Percentiles rank a stretch among this genome's conserved stretches.
Evolutionary conservation across 2,888 invertebrate genomes (phyloP).

Genomic region (Penaeus monodon): DNA sequence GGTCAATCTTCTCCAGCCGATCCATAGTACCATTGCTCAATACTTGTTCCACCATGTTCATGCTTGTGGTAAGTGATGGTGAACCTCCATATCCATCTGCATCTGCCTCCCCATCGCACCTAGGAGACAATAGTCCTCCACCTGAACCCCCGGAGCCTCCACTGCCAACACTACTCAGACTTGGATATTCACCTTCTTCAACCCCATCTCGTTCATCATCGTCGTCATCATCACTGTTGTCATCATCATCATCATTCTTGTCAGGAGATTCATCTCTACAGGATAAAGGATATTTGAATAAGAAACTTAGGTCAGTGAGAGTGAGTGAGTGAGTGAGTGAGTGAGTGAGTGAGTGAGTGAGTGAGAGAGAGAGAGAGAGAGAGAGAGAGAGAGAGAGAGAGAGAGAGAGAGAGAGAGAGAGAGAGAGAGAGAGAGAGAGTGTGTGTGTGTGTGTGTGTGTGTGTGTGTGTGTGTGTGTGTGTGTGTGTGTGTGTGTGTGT

Average conservation of each 20-base stretch:
- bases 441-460: too few relatives aligned
- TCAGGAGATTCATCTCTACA: constrained; percentile 70
- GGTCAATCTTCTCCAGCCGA: constrained; percentile 86
- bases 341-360: too few relatives aligned
- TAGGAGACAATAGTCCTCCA: constrained; percentile 51
- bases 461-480: too few relatives aligned
- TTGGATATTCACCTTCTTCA: constrained; percentile 66
- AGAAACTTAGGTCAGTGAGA: not conserved
- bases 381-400: too few relatives aligned
- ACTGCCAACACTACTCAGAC: constrained; percentile 67
- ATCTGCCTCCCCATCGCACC: constrained; percentile 42
- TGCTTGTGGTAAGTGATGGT: constrained; percentile 72
- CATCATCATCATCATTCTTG: constrained; percentile 77
- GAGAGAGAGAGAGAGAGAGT: too few relatives aligned
- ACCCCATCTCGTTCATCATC: constrained; percentile 62
- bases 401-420: too few relatives aligned
- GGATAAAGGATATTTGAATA: not conserved
- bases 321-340: too few relatives aligned
- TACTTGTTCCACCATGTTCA: constrained; percentile 65
- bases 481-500: too few relatives aligned
- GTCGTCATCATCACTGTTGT: constrained; percentile 74
- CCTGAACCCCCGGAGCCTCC: constrained; percentile 59
- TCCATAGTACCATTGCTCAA: constrained; percentile 86
- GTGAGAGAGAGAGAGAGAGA: not conserved
- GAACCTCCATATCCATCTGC: constrained; percentile 38